Conservation (phyloP, 2,113 vertebrate species). For the Triplophysa dalaica region DNA sequence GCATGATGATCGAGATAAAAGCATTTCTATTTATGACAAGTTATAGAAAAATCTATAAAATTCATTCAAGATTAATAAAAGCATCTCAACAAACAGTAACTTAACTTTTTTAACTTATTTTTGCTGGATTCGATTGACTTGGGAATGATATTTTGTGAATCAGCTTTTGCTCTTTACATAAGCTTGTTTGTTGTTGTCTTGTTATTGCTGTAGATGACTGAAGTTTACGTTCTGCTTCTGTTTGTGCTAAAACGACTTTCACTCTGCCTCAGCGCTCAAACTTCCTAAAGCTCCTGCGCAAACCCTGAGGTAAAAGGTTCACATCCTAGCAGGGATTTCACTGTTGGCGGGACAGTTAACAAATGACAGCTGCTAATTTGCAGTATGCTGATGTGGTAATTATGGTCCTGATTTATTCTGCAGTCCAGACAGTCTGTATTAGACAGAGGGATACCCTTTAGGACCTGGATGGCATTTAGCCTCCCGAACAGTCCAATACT, state of each 20-base stretch:
- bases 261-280: background rate
- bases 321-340: slow-evolving; percentile 21
- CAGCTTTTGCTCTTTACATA: background rate
- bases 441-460: slow-evolving; percentile 30
- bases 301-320: slow-evolving; percentile 5
- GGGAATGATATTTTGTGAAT: too few relatives aligned
- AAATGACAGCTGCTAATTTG: slow-evolving; percentile 44
- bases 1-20: background rate
- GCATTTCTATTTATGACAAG: background rate
- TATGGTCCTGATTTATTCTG: slow-evolving; percentile 31
- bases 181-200: background rate
- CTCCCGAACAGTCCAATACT: slow-evolving; percentile 27
- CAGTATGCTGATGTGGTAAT: slow-evolving; percentile 46
- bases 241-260: background rate
- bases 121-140: background rate
- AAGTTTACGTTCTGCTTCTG: background rate
- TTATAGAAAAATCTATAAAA: background rate
- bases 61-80: background rate
- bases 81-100: too few relatives aligned
- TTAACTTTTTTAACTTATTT: background rate
- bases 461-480: slow-evolving; percentile 26
- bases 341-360: slow-evolving; percentile 25
- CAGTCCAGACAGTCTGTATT: slow-evolving; percentile 22
- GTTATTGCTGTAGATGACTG: background rate
- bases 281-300: background rate